Evolutionary conservation across 1,140 invertebrate species (phyloP).

Genomic region (Drosophila nigrodunni): DNA sequence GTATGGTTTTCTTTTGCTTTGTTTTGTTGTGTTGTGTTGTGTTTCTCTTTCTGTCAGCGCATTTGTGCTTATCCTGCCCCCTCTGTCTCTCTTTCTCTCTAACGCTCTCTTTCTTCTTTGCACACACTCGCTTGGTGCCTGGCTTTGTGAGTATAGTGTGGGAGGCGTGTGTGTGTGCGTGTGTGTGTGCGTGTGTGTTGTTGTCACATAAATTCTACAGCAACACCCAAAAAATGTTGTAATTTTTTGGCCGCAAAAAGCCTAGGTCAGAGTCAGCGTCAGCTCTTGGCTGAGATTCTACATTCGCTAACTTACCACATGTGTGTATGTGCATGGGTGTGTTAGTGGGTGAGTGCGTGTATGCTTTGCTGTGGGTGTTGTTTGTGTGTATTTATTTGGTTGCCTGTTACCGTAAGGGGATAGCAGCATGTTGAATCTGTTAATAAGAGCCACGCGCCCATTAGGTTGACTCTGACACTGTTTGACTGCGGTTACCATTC

Average conservation of each 20-base stretch:
- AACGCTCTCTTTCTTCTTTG: no score
- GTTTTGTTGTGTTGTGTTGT: constrained; percentile 11
- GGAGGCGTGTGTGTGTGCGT: not conserved
- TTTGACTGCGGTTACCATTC: constrained; percentile 37
- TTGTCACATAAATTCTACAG: constrained; percentile 53
- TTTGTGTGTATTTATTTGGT: constrained; percentile 35
- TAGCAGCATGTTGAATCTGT: constrained; percentile 62
- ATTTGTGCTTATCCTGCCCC: constrained; percentile 11
- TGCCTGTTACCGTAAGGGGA: not conserved
- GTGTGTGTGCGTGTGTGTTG: constrained; percentile 15
- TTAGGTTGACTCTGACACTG: constrained; percentile 47
- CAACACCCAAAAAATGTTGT: constrained; percentile 48
- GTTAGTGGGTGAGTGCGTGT: constrained; percentile 14
- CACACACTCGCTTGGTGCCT: not conserved
- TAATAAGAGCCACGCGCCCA: constrained; percentile 69
- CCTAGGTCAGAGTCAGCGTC: constrained; percentile 30
- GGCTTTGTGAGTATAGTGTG: constrained; percentile 2
- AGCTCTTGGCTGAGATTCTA: constrained; percentile 17
- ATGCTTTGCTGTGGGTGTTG: constrained; percentile 3
- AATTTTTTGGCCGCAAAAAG: constrained; percentile 36
- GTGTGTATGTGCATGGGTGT: constrained; percentile 5
- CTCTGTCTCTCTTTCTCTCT: not conserved
- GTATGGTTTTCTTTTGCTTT: constrained; percentile 4
- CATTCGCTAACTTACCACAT: constrained; percentile 9
- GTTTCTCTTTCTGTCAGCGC: constrained; percentile 41